Conservation (phyloP, 1,140 invertebrate genomes). For the Bombus pyrosoma region DNA sequence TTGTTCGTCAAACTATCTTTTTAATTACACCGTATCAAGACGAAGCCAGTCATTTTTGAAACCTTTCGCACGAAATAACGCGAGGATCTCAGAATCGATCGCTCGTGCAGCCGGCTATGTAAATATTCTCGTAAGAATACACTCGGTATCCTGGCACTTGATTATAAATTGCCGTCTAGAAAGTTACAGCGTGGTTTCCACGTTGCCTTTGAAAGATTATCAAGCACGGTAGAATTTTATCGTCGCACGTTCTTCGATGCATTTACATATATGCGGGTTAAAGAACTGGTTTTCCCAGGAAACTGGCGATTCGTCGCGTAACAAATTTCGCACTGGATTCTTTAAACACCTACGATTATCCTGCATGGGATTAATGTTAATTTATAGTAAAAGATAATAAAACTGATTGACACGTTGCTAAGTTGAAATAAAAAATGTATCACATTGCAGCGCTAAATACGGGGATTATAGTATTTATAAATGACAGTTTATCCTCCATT, state of each 20-base stretch:
- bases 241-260: background rate
- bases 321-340: background rate
- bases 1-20: background rate
- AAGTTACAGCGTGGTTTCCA: background rate
- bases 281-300: conserved; percentile 12
- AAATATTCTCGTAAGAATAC: background rate
- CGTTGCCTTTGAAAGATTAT: background rate
- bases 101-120: background rate
- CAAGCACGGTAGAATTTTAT: background rate
- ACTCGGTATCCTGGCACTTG: background rate
- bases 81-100: background rate
- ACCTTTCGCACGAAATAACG: background rate
- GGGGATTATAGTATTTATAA: background rate
- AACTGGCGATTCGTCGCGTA: background rate
- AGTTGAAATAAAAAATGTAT: background rate
- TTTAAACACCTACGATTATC: background rate
- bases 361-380: background rate
- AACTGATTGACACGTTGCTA: background rate
- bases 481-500: background rate
- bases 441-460: background rate
- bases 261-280: conserved; percentile 1
- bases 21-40: background rate
- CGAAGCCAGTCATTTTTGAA: background rate
- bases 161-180: background rate
- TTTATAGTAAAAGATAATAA: background rate